Evolutionary conservation across 2,888 invertebrate genomes (phyloP).

Genomic region (Dione vanillae): DNA sequence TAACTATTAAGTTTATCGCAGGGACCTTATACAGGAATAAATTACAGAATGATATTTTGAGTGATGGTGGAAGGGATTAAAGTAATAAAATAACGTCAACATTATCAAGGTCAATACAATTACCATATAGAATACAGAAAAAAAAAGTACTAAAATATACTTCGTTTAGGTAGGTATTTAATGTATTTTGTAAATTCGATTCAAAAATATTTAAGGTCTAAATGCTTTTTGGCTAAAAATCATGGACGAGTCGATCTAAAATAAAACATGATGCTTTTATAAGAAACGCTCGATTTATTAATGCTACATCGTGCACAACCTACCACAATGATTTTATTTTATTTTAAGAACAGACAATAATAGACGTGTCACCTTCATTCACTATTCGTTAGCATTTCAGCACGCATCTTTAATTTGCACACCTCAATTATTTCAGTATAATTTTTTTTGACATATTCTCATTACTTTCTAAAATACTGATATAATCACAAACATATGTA

Average conservation of each 20-base stretch:
- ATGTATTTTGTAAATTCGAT: background rate
- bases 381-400: slow-evolving; percentile 37
- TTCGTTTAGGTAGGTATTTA: background rate
- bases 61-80: no score
- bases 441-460: slow-evolving; percentile 19
- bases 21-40: no score
- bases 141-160: background rate
- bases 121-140: background rate
- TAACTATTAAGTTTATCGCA: no score
- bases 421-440: slow-evolving; percentile 36
- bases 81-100: no score
- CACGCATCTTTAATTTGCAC: slow-evolving; percentile 18
- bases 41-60: no score
- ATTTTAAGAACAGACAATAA: slow-evolving; percentile 34
- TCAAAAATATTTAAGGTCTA: background rate
- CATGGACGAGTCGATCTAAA: background rate
- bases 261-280: background rate
- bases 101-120: background rate
- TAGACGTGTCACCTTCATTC: slow-evolving; percentile 41
- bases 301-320: slow-evolving; percentile 11
- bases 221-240: background rate
- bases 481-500: background rate
- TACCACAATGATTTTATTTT: slow-evolving; percentile 31
- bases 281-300: background rate
- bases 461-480: background rate